A percentile compares a stretch with the other conserved stretches of the same genome.
Evolutionary conservation across 1,140 invertebrate genomes (phyloP).

Genomic region (Drosophila ogumai): DNA sequence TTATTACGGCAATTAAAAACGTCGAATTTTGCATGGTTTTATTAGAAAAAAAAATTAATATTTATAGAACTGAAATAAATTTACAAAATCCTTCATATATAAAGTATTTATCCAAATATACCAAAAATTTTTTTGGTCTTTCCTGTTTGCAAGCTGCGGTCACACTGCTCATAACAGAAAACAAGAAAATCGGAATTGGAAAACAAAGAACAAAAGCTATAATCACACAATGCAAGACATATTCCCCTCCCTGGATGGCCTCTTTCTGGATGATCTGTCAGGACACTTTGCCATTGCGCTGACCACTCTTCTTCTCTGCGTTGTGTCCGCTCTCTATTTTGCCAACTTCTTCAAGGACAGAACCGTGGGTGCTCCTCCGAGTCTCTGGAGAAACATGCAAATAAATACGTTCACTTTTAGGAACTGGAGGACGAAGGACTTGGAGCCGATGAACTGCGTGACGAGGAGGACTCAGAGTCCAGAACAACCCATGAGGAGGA

Average conservation of each 20-base stretch:
- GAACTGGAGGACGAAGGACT: slow-evolving; percentile 72
- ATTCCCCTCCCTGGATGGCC: slow-evolving; percentile 15
- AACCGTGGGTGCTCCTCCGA: slow-evolving; percentile 38
- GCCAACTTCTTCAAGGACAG: slow-evolving; percentile 77
- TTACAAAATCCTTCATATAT: background rate
- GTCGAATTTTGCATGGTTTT: background rate
- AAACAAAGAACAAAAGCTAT: slow-evolving; percentile 16
- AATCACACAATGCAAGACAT: slow-evolving; percentile 32
- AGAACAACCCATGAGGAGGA: slow-evolving; percentile 36
- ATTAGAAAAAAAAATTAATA: no score
- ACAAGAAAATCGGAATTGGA: slow-evolving; percentile 9
- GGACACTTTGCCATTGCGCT: slow-evolving; percentile 65
- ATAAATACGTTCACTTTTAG: slow-evolving; percentile 14
- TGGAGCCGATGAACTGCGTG: slow-evolving; percentile 52
- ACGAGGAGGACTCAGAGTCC: slow-evolving; percentile 47
- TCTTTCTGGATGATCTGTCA: slow-evolving; percentile 58
- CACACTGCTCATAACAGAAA: slow-evolving; percentile 36
- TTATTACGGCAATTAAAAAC: background rate
- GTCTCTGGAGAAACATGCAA: background rate
- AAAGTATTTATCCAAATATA: background rate
- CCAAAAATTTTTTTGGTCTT: background rate
- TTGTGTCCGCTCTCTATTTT: slow-evolving; percentile 71
- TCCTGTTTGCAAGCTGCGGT: slow-evolving; percentile 1
- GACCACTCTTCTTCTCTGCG: slow-evolving; percentile 69
- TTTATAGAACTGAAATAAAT: background rate